These are phyloP conservation scores for Podocnemis expansa DNA, from an alignment of 2,113 vertebrate genomes.

Conservation along the genomic window DNA sequence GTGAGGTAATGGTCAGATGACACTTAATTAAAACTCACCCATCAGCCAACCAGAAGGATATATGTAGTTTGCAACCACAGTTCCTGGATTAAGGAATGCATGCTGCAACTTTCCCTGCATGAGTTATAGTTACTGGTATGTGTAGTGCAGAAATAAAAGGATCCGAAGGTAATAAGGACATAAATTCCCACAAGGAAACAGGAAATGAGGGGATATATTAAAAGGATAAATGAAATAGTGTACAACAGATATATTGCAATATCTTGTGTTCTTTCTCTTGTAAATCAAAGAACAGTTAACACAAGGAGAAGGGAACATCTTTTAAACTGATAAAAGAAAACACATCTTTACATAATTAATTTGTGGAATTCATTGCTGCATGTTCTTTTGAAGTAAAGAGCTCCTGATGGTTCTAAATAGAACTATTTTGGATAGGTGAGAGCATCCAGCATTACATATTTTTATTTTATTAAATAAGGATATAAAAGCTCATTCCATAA, in stretches of 20 bases:
- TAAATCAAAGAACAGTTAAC: neutral
- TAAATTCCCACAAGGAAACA: neutral
- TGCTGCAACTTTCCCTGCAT: neutral
- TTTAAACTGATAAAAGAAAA: neutral
- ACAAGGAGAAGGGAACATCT: neutral
- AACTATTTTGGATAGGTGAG: neutral
- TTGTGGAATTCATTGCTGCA: neutral
- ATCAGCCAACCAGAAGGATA: neutral
- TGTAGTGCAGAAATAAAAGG: neutral
- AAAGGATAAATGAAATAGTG: neutral
- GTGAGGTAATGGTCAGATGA: neutral
- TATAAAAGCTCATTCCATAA: neutral
- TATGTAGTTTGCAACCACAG: neutral
- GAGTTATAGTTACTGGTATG: constrained; percentile 18
- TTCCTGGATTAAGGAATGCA: neutral
- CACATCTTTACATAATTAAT: neutral
- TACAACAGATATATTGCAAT: neutral
- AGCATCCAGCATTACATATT: neutral
- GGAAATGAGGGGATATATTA: neutral
- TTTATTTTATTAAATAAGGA: neutral
- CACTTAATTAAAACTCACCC: constrained; percentile 10
- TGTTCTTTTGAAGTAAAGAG: neutral
- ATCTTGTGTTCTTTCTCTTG: neutral
- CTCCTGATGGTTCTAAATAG: neutral
- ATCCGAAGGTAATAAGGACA: neutral